Evolutionary conservation across 1,140 invertebrate species (phyloP).

Genomic region (Carposina sasakii): DNA sequence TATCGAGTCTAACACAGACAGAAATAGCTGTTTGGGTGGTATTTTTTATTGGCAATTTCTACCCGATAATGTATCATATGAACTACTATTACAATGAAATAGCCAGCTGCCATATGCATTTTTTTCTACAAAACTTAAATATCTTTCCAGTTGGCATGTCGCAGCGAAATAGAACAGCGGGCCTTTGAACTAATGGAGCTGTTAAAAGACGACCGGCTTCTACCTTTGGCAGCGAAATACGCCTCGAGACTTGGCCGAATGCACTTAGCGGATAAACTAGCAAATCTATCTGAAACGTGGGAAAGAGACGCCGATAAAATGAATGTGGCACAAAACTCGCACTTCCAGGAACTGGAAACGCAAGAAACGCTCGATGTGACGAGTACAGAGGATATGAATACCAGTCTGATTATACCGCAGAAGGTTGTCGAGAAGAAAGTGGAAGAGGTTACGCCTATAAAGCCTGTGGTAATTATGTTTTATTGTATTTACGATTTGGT

Average conservation of each 20-base stretch:
- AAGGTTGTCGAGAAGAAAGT: constrained; percentile 48
- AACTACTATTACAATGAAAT: too few species aligned
- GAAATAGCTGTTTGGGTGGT: too few species aligned
- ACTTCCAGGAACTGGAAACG: constrained; percentile 48
- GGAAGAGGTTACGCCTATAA: constrained; percentile 46
- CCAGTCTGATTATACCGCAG: constrained; percentile 61
- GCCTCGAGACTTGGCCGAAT: constrained; percentile 83
- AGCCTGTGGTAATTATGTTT: constrained; percentile 54
- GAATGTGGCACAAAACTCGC: constrained; percentile 39
- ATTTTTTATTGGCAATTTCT: too few species aligned
- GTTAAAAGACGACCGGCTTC: constrained; percentile 82
- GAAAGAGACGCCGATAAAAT: constrained; percentile 44
- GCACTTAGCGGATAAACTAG: constrained; percentile 84
- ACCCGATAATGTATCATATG: too few species aligned
- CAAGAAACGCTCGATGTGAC: constrained; percentile 63
- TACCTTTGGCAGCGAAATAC: constrained; percentile 91
- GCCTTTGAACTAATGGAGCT: constrained; percentile 90
- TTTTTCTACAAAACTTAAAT: too few species aligned
- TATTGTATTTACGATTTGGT: too few species aligned
- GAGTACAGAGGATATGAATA: constrained; percentile 43
- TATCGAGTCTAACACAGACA: too few species aligned
- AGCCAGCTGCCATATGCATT: too few species aligned
- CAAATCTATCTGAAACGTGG: constrained; percentile 48
- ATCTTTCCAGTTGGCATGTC: constrained; percentile 84
- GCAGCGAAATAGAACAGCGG: constrained; percentile 87